Conservation (phyloP, 2,888 invertebrate genomes). For the Stomorhina lunata region DNA sequence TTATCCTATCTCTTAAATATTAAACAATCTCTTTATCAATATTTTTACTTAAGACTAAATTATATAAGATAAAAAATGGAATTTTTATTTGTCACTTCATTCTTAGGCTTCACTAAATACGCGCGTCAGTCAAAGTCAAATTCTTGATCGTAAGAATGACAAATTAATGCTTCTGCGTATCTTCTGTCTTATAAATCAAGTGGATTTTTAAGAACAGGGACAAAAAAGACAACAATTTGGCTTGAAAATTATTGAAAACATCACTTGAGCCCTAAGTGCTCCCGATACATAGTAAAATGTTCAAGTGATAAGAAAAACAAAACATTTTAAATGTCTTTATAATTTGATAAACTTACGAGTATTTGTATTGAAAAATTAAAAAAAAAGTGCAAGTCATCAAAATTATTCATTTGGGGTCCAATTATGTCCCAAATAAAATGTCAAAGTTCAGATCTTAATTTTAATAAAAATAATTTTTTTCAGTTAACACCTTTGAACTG, state of each 20-base stretch:
- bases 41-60: not conserved
- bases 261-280: not conserved
- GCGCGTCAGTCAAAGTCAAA: not conserved
- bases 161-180: not conserved
- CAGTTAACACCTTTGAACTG: too few relatives aligned
- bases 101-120: not conserved
- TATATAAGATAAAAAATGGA: slow-evolving; percentile 8
- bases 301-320: not conserved
- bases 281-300: not conserved
- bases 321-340: not conserved
- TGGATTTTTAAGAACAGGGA: slow-evolving; percentile 5
- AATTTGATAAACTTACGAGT: not conserved
- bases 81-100: not conserved
- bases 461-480: too few relatives aligned
- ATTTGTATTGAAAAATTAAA: too few relatives aligned
- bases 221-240: not conserved
- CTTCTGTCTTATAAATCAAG: slow-evolving; percentile 20
- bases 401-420: too few relatives aligned
- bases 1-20: not conserved
- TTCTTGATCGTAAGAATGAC: not conserved
- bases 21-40: not conserved
- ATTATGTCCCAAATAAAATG: too few relatives aligned
- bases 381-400: too few relatives aligned
- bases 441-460: too few relatives aligned
- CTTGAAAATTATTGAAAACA: not conserved